Base-by-base conservation (phyloP, 2,797 vertebrate species). In the Taeniopygia guttata region DNA sequence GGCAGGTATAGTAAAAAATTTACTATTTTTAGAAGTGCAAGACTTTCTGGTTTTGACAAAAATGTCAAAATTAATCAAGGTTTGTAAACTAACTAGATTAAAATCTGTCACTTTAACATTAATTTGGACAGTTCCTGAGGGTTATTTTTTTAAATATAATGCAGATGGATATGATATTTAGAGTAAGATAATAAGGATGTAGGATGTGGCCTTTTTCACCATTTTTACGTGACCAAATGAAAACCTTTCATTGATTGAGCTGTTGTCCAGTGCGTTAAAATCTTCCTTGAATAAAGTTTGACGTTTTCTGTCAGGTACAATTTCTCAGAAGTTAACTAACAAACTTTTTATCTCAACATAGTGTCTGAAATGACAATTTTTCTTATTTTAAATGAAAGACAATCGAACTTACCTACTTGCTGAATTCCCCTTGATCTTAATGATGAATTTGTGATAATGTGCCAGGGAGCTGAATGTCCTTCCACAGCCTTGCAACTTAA, bases 61-160 rank as follows among this genome's bases (percentile, higher is more conserved):
- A 73, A 68, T 56, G 23, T 90, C 81, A 96, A 64, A 64, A 38
- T 89, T 96, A 87, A 75, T 90, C 43, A 90, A 79, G 20, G 13
- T 58, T 90, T 94, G 88, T 86, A 66, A 90, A 85, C 88, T 72
- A 93, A 87, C 63, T 93, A 87, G 62, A 86, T 78, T 87, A 94
- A 96, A 96, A 81, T 90, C 36, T 89, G 43, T 46, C 83, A 94
- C n/a, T 92, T 95, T 68, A 91, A 42, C 62, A 87, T 93, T 78
- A 52, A 82, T 82, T 93, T 87, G 43, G n/a, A 92, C 66, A 87
- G 17, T 51, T 94, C 38, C n/a, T 84, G 45, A 56, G 38, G 32
- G 7, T 16, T 30, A 2, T 12, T 79, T 46, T 90, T 68, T 13
- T 72, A 72, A 92, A 51, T 87, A 32, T 42, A 89, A 18, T 73